Percentiles rank a stretch among this genome's conserved stretches.
Evolutionary conservation across 2,797 vertebrate genomes (phyloP).

Genomic region (Rousettus madagascariensis): DNA sequence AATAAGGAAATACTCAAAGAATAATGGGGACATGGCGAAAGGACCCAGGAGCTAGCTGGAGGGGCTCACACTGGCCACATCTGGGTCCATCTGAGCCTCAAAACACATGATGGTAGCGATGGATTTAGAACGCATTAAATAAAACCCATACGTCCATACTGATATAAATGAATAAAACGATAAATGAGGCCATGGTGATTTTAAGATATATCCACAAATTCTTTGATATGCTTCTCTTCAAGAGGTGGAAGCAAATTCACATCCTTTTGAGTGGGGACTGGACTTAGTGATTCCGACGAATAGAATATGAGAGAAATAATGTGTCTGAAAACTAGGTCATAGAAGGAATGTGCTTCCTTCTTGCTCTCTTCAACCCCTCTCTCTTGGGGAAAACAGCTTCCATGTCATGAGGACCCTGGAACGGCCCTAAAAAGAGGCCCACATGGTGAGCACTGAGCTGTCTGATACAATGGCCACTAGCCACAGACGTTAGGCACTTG

Average conservation of each 20-base stretch:
- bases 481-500: background rate
- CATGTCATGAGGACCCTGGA: background rate
- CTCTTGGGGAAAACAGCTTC: background rate
- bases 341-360: background rate
- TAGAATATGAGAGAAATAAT: background rate
- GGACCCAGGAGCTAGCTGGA: background rate
- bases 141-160: background rate
- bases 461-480: background rate
- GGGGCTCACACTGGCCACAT: background rate
- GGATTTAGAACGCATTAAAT: background rate
- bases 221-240: background rate
- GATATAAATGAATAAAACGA: background rate
- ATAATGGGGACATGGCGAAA: background rate
- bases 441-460: accelerated
- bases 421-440: background rate
- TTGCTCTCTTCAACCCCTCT: background rate
- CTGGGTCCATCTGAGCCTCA: background rate
- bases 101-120: background rate
- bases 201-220: background rate
- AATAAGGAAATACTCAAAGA: background rate
- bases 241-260: no score
- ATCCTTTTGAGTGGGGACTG: background rate
- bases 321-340: background rate
- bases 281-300: background rate
- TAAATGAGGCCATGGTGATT: background rate